These are phyloP conservation scores for honey bee (Apis mellifera) DNA, from an alignment of 1,140 invertebrate genomes.

Conservation along the genomic window Amel_HAv3.1 CM009943.2:5620501-5621000, in stretches of 20 bases:
- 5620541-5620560: constrained; percentile 26
- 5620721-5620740: constrained; percentile 70
- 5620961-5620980: neutral
- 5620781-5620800: constrained; percentile 67
- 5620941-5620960: neutral
- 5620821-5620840: constrained; percentile 69
- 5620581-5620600: constrained; percentile 21
- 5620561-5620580: constrained; percentile 25
- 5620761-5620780: constrained; percentile 78
- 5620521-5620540: constrained; percentile 37
- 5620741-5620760: constrained; percentile 66
- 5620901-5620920: neutral
- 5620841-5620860: constrained; percentile 32
- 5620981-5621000: too few species aligned
- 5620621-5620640: constrained; percentile 41
- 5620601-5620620: constrained; percentile 26
- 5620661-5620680: constrained; percentile 9
- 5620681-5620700: constrained; percentile 64
- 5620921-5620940: neutral
- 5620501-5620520: constrained; percentile 18
- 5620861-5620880: neutral
- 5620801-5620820: constrained; percentile 64
- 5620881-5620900: too few species aligned
- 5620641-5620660: constrained; percentile 20
- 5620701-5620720: constrained; percentile 68